phyloP scores from a whole-genome alignment of 2,797 vertebrate species.

The Poecilia gillii region DNA sequence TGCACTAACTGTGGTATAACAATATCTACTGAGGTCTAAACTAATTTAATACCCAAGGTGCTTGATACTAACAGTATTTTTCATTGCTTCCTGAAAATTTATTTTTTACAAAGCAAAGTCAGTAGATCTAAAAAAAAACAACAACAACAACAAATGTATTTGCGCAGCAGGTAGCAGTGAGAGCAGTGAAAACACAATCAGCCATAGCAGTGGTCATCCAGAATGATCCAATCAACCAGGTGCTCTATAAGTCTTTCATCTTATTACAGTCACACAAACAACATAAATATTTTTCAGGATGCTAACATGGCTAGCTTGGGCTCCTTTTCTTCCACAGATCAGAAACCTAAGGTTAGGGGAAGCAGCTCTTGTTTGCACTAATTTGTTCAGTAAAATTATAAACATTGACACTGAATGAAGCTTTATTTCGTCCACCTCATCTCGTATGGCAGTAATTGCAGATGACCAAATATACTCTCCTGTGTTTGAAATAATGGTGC shows the following conservation, averaged over 20 bases:
- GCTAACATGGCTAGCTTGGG: background rate
- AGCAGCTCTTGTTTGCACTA: background rate
- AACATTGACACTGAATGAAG: background rate
- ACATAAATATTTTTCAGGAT: background rate
- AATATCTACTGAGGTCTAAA: background rate
- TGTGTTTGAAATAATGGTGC: background rate
- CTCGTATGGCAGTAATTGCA: background rate
- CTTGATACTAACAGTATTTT: background rate
- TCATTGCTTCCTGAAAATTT: background rate
- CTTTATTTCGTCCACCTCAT: background rate
- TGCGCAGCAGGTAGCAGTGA: background rate
- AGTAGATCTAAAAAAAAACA: background rate
- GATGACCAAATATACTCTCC: background rate
- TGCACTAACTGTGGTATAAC: background rate
- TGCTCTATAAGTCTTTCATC: background rate
- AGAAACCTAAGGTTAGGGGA: background rate
- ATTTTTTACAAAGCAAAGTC: background rate
- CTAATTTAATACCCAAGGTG: background rate
- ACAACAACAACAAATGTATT: background rate
- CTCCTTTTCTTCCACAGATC: background rate
- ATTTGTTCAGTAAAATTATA: background rate
- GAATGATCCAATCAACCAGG: background rate
- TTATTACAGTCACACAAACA: background rate
- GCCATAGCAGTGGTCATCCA: background rate
- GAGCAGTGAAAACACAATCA: constrained; percentile 2